These are phyloP conservation scores for Caenorhabditis wallacei DNA, from an alignment of 2,888 invertebrate species.

Conservation along the genomic window DNA sequence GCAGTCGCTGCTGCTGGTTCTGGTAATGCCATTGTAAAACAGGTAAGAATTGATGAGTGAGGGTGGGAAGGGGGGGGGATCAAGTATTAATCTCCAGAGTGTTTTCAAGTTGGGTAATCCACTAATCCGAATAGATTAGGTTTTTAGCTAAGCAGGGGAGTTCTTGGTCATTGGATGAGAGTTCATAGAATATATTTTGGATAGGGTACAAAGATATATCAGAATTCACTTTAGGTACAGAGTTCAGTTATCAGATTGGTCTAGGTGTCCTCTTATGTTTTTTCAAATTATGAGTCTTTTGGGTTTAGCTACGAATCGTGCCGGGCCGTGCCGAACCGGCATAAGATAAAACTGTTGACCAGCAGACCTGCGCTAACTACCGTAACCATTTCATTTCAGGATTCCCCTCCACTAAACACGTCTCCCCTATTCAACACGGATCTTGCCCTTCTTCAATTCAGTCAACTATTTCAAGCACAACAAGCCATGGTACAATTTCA, in stretches of 20 bases:
- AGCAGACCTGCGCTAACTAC: no score
- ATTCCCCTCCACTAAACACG: slow-evolving; percentile 54
- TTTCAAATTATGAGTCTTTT: no score
- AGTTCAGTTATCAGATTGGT: no score
- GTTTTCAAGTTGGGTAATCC: slow-evolving; percentile 4
- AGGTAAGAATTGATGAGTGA: slow-evolving; percentile 32
- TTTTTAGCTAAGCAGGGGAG: background rate
- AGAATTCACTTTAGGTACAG: no score
- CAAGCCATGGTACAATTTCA: slow-evolving; percentile 64
- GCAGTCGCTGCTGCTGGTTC: slow-evolving; percentile 39
- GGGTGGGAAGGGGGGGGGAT: background rate
- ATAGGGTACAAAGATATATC: background rate
- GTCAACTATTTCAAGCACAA: slow-evolving; percentile 64
- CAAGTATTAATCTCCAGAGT: slow-evolving; percentile 25
- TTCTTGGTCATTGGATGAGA: background rate
- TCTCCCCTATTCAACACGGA: slow-evolving; percentile 56
- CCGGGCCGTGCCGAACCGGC: no score
- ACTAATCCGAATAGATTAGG: background rate
- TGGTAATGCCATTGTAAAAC: slow-evolving; percentile 40
- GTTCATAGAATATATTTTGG: no score
- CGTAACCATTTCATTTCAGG: slow-evolving; percentile 28
- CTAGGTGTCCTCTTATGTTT: no score
- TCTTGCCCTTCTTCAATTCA: slow-evolving; percentile 58
- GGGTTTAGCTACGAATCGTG: no score
- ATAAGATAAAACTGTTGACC: no score